These are phyloP conservation scores for Pseudococcus jackbeardsleyi DNA, from an alignment of 2,888 invertebrate species.

Conservation along the genomic window DNA sequence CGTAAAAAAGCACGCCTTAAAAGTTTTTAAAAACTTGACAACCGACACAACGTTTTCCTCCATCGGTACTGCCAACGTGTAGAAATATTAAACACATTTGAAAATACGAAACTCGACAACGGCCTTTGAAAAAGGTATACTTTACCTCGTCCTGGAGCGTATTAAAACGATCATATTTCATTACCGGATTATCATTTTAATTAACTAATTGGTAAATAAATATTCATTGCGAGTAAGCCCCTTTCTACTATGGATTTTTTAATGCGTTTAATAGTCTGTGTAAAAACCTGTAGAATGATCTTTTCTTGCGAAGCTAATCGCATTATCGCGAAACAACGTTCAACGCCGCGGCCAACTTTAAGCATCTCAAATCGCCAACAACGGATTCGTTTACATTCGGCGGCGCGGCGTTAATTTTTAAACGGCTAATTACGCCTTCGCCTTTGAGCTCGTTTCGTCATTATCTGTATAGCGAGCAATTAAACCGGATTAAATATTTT, in stretches of 20 bases:
- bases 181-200: slow-evolving; percentile 26
- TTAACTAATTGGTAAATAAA: slow-evolving; percentile 38
- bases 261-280: not conserved
- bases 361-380: not conserved
- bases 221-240: not conserved
- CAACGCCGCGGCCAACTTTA: not conserved
- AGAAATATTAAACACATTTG: not conserved
- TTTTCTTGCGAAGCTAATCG: not conserved
- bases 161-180: slow-evolving; percentile 15
- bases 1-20: not conserved
- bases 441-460: not conserved
- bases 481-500: not conserved
- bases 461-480: not conserved
- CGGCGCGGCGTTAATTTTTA: not conserved
- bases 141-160: not conserved
- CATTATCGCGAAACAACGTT: not conserved
- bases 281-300: not conserved
- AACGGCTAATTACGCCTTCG: not conserved
- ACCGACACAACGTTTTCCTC: not conserved
- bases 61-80: too few relatives aligned
- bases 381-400: not conserved
- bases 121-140: not conserved
- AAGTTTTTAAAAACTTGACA: slow-evolving; percentile 10
- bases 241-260: not conserved
- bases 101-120: not conserved